Conservation (phyloP, 2,113 vertebrate genomes). For the Gambusia holbrooki region DNA sequence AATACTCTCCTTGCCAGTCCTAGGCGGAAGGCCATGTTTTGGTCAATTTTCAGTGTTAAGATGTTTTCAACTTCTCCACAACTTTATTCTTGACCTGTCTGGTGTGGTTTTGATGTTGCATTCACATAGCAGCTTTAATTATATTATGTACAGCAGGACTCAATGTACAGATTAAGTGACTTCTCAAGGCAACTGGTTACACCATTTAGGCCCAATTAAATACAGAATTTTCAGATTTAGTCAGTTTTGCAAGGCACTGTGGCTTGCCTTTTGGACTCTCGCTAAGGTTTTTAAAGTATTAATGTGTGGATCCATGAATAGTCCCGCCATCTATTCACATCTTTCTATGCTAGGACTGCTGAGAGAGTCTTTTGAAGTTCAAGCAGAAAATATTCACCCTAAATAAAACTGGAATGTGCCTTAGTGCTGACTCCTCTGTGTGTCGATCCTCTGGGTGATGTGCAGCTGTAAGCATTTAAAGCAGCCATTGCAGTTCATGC, state of each 20-base stretch:
- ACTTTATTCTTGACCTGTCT: no score
- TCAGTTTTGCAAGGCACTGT: background rate
- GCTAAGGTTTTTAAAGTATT: background rate
- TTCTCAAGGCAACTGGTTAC: background rate
- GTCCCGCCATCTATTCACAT: background rate
- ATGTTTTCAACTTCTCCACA: no score
- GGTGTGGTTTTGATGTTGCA: no score
- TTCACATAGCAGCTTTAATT: background rate
- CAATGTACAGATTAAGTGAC: background rate
- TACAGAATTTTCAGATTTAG: background rate
- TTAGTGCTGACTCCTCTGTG: slow-evolving; percentile 62
- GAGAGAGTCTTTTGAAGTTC: background rate
- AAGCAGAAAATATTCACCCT: slow-evolving; percentile 9
- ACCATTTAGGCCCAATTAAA: background rate
- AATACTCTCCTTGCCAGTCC: no score
- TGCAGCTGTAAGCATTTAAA: slow-evolving; percentile 69
- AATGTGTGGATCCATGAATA: no score
- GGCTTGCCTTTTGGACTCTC: background rate
- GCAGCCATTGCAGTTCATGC: slow-evolving; percentile 34
- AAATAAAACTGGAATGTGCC: slow-evolving; percentile 30
- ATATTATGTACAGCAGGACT: background rate
- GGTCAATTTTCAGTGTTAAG: no score
- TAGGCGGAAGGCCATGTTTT: no score
- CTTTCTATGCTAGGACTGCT: background rate
- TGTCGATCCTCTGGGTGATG: slow-evolving; percentile 26